Percentiles rank a stretch among this genome's conserved stretches.
These are phyloP conservation scores for Horisme vitalbata DNA, from an alignment of 2,888 invertebrate species.

Conservation along the genomic window DNA sequence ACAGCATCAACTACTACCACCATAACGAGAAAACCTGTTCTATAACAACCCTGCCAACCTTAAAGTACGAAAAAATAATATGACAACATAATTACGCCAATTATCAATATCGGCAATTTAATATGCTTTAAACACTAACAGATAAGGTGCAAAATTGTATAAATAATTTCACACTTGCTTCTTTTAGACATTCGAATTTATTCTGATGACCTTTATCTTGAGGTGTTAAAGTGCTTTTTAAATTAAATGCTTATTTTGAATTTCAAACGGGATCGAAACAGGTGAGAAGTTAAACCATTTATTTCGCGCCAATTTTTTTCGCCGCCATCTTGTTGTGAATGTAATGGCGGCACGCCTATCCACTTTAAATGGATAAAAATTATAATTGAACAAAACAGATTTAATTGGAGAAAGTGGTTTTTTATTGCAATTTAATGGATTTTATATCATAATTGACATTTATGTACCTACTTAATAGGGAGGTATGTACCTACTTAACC, in stretches of 20 bases:
- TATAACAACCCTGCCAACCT: conserved; percentile 31
- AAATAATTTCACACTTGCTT: conserved; percentile 4
- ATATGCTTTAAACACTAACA: conserved; percentile 16
- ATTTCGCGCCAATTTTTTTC: conserved; percentile 58
- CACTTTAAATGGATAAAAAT: conserved; percentile 5
- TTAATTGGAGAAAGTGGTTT: conserved; percentile 16
- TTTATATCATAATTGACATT: too few species aligned
- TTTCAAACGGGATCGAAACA: conserved; percentile 35
- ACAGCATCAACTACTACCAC: conserved; percentile 20
- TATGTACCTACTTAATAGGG: too few species aligned
- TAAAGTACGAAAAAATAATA: conserved; percentile 39
- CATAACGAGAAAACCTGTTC: conserved; percentile 33
- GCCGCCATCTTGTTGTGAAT: conserved; percentile 58
- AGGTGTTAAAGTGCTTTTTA: conserved; percentile 18
- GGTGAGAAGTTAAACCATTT: conserved; percentile 69
- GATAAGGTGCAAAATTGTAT: conserved; percentile 28
- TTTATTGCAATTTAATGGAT: too few species aligned
- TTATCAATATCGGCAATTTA: conserved; percentile 27
- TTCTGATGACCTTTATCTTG: conserved; percentile 17
- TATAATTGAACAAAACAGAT: conserved; percentile 13
- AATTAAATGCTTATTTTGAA: conserved; percentile 22
- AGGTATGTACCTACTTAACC: too few species aligned
- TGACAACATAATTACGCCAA: conserved; percentile 55
- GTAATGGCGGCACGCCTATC: conserved; percentile 41
- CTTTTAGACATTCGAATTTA: conserved; percentile 24